These are phyloP conservation scores for Scarus forsteni DNA, from an alignment of 2,797 vertebrate species.

Conservation along the genomic window DNA sequence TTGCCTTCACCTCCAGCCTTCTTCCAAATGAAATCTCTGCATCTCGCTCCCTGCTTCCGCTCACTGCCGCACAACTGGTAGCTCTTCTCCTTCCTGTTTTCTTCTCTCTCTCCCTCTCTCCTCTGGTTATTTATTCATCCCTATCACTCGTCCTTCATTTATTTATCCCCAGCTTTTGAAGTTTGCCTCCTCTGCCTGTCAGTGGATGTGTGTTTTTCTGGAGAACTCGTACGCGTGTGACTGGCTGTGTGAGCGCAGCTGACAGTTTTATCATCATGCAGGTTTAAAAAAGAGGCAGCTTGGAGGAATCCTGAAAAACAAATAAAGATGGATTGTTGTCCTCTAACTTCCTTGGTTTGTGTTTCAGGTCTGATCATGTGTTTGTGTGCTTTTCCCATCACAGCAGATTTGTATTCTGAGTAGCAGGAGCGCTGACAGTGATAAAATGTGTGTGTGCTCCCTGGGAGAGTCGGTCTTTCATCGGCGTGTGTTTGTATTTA, in stretches of 20 bases:
- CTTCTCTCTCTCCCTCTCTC: conserved; percentile 58
- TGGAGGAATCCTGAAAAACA: conserved; percentile 52
- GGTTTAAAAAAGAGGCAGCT: conserved; percentile 41
- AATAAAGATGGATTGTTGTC: conserved; percentile 44
- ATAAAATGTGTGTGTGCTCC: conserved; percentile 54
- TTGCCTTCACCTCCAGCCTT: conserved; percentile 66
- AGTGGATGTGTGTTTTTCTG: conserved; percentile 55
- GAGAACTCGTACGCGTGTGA: conserved; percentile 40
- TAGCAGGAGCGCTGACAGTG: conserved; percentile 48
- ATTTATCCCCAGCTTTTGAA: conserved; percentile 80
- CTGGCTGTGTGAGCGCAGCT: conserved; percentile 26
- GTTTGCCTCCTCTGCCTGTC: conserved; percentile 72
- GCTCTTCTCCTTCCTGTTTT: conserved; percentile 84
- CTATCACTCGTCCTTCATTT: conserved; percentile 70
- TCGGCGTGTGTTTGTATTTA: conserved; percentile 60
- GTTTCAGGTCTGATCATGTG: conserved; percentile 34
- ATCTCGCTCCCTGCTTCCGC: conserved; percentile 73
- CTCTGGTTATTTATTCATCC: conserved; percentile 79
- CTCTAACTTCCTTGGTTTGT: conserved; percentile 63
- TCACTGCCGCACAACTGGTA: conserved; percentile 28
- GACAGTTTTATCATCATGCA: conserved; percentile 42
- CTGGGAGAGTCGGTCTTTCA: conserved; percentile 62
- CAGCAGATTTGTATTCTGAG: conserved; percentile 57
- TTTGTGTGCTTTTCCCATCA: conserved; percentile 50
- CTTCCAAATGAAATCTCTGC: conserved; percentile 37